A percentile compares a stretch with the other conserved stretches of the same genome.
Evolutionary conservation across 2,888 invertebrate species (phyloP).

Genomic region (Daptonema setosum): DNA sequence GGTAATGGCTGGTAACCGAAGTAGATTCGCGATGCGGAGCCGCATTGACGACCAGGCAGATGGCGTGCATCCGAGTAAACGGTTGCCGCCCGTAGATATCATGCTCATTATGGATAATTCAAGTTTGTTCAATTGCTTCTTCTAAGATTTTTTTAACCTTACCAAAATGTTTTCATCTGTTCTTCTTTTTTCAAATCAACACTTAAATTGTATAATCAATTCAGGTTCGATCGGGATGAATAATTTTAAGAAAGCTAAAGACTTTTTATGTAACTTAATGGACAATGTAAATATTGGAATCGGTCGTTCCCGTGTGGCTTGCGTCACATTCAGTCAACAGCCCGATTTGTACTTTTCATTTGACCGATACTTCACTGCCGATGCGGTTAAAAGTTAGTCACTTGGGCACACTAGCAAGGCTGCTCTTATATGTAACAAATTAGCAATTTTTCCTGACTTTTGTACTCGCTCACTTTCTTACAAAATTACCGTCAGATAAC

Average conservation of each 20-base stretch:
- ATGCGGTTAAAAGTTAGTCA: conserved; percentile 12
- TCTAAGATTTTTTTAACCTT: neutral
- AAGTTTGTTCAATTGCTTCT: neutral
- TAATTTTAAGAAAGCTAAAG: conserved; percentile 5
- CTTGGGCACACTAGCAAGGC: no score
- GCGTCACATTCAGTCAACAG: conserved; percentile 14
- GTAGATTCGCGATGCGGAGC: neutral
- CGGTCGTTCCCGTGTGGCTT: conserved; percentile 16
- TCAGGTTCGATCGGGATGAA: no score
- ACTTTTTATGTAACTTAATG: conserved; percentile 13
- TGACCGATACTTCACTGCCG: conserved; percentile 17
- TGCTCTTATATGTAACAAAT: no score
- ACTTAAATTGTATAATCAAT: no score
- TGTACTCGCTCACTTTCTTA: no score
- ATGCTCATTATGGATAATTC: conserved; percentile 12
- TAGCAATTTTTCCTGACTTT: no score
- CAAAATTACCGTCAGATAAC: neutral
- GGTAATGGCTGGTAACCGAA: neutral
- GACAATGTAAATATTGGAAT: conserved; percentile 20
- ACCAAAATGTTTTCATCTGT: no score
- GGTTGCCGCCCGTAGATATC: conserved; percentile 21
- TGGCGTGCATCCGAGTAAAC: conserved; percentile 15
- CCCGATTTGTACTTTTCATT: conserved; percentile 22
- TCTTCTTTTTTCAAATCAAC: no score
- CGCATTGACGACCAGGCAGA: neutral